Percentiles rank a stretch among this genome's conserved stretches.
These are phyloP conservation scores for Orientallactaga sibirica DNA, from an alignment of 2,797 vertebrate genomes.

Conservation along the genomic window DNA sequence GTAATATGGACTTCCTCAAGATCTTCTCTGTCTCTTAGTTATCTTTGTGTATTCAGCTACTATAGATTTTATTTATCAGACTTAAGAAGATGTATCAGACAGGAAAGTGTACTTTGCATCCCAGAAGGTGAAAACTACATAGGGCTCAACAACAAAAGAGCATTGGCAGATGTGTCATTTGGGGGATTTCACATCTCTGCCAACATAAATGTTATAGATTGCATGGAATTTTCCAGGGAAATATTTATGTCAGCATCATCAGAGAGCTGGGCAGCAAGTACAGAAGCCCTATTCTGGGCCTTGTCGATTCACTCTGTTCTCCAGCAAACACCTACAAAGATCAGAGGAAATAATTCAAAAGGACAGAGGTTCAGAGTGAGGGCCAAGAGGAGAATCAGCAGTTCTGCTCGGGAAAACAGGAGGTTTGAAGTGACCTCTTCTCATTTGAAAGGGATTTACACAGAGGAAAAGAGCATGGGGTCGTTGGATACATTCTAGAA, in stretches of 20 bases:
- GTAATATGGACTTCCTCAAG: constrained; percentile 5
- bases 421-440: background rate
- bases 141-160: background rate
- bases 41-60: background rate
- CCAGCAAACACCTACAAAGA: background rate
- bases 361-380: background rate
- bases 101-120: background rate
- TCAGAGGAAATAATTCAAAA: constrained; percentile 57
- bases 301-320: background rate
- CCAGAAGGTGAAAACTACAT: constrained; percentile 11
- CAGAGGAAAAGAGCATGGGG: background rate
- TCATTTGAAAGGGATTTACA: constrained; percentile 49
- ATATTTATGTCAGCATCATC: constrained; percentile 34
- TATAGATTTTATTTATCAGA: constrained; percentile 4
- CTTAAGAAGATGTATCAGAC: background rate
- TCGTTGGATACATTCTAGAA: background rate
- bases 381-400: background rate
- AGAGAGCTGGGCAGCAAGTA: constrained; percentile 11
- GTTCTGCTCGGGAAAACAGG: background rate
- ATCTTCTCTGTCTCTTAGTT: constrained; percentile 11
- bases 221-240: constrained; percentile 4
- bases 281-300: background rate
- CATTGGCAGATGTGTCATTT: background rate
- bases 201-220: constrained; percentile 4
- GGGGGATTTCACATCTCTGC: background rate